Base-by-base conservation (phyloP, 2,113 vertebrate species). In the Falco punctatus region DNA sequence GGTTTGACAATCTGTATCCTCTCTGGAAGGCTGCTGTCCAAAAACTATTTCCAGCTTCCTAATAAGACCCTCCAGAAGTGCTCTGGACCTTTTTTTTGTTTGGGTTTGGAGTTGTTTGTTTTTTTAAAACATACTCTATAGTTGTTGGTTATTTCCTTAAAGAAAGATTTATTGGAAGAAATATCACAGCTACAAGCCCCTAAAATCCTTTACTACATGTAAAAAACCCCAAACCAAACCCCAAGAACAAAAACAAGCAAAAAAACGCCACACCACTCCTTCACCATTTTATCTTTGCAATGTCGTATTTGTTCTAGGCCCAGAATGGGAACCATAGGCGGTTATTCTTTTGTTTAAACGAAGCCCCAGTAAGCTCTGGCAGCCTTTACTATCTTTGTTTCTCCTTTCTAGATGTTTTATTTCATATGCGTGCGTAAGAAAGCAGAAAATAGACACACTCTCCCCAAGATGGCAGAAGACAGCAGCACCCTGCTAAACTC, bases 61-160 rank as follows among this genome's bases (percentile, higher is more conserved):
- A 26, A 55, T 26, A 48, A 35, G 83, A 88, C 24, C 23, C 11
- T 17, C 18, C 15, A 62, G 18, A 49, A 61, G 20, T 14, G 30
- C 23, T 38, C 17, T 55, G 8, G 8, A 62, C 75, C 7, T 17
- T 40, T 44, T 30, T 15, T 27, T 24, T 13, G 7, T 9, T 24
- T 70, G 10, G 20, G 8, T 71, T 70, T 22, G 38, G 6, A 20
- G 32, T 38, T 11, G 61, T 24, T 55, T n/a, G 7, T 9, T 12
- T 73, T 58, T 75, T 61, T 19, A 1, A 17, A 66, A 62, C 2
- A 26, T 23, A 28, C 5, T 88, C 27, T 55, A 13, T 3, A 71
- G 22, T 33, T 85, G 54, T 20, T 74, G 2, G 0, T 0, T 14
- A 46, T 67, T 40, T 54, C 51, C 49, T 86, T 59, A 27, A 1